phyloP scores from a whole-genome alignment of 2,113 vertebrate genomes.

The Ciconia maguari region DNA sequence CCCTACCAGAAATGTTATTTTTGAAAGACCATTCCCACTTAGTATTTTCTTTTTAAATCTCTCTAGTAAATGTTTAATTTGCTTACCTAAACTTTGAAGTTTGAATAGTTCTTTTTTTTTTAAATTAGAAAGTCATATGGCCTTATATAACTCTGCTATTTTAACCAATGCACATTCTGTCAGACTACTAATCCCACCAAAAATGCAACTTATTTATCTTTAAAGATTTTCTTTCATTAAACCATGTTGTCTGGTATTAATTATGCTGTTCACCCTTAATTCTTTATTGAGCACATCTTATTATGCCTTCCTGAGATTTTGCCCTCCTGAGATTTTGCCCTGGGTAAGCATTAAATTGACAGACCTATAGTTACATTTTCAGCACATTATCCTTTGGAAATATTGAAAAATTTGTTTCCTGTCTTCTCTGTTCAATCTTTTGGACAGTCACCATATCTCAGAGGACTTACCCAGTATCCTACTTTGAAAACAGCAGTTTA shows the following conservation, averaged over 20 bases:
- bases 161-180: background rate
- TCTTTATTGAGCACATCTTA: background rate
- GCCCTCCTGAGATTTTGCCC: background rate
- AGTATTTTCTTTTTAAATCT: background rate
- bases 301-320: background rate
- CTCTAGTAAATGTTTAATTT: background rate
- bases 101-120: background rate
- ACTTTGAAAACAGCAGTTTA: background rate
- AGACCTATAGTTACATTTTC: background rate
- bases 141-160: background rate
- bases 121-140: background rate
- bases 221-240: background rate
- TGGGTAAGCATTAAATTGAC: background rate
- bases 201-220: background rate
- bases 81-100: background rate
- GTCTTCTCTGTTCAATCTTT: conserved; percentile 26
- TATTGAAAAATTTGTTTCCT: conserved; percentile 34
- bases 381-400: background rate
- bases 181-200: background rate
- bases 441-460: background rate
- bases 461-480: background rate
- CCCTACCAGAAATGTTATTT: background rate
- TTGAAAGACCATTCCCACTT: background rate
- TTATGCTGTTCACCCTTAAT: background rate
- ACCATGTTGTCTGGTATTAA: background rate